Conservation (phyloP, 2,797 vertebrate genomes). For the Scomberomorus guttatus region DNA sequence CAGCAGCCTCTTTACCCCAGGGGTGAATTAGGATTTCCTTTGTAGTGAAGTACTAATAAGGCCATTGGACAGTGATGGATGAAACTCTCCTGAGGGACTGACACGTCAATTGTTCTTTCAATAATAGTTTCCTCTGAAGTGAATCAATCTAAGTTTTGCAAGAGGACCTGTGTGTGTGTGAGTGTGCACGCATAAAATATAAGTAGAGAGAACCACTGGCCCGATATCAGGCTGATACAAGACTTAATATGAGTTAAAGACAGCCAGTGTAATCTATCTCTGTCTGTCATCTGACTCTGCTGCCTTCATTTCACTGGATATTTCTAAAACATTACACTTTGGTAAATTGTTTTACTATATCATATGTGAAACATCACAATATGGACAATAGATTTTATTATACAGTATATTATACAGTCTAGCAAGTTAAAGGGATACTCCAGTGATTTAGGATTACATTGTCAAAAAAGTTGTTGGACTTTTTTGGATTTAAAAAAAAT, state of each 20-base stretch:
- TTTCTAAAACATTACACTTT: conserved; percentile 31
- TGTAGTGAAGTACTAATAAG: conserved; percentile 80
- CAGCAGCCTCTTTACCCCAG: conserved; percentile 46
- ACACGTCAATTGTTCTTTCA: conserved; percentile 85
- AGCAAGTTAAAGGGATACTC: background rate
- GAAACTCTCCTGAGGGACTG: conserved; percentile 75
- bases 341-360: conserved; percentile 32
- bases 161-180: conserved; percentile 4
- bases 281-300: conserved; percentile 16
- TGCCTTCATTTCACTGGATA: background rate
- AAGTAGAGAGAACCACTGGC: conserved; percentile 13
- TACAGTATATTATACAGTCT: background rate
- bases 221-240: conserved; percentile 27
- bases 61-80: conserved; percentile 83
- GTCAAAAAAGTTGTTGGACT: background rate
- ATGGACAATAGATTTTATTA: background rate
- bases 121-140: conserved; percentile 84
- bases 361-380: background rate
- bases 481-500: background rate
- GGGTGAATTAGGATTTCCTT: conserved; percentile 72
- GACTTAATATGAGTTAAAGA: conserved; percentile 36
- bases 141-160: conserved; percentile 75
- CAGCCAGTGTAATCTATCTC: conserved; percentile 25
- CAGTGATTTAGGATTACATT: background rate
- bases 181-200: conserved; percentile 20